Base-by-base conservation (phyloP, 2,797 vertebrate genomes). In the Mareca penelope region DNA sequence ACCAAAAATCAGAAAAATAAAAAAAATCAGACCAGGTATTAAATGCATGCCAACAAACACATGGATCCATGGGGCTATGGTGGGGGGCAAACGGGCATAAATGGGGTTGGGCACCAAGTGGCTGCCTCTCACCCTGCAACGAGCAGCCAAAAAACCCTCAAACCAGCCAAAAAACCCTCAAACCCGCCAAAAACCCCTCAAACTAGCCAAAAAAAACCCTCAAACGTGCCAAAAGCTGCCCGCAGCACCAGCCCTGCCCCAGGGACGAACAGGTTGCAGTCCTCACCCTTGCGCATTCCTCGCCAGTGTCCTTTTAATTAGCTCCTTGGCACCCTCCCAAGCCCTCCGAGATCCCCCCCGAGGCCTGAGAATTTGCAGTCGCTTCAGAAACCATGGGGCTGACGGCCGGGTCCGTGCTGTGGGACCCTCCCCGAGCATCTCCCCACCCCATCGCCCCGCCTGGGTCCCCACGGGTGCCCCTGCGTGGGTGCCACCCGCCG, bases 351-450 rank as follows among this genome's bases (percentile, higher is more conserved):
- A 60, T n/a, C 56, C 33, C n/a, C n/a, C 28, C 19, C 35, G 26
- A 35, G 46, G 7, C 68, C 81, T 9, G 48, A 67, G 48, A 73
- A 67, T 80, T 64, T n/a, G 1, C 64, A 9, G 5, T 18, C 2
- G 0, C 71, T 37, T 37, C 55, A 19, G 12, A 44, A 57, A 59
- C 2, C 5, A 1, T 28, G 0, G 2, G 22, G 26, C 50, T 22
- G 4, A 77, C 18, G n/a, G 69, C 76, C 1, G 4, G 6, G 44
- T 37, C 33, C 19, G 10, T 1, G 1, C 21, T 0, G 1, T 1
- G 12, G 28, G 16, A 11, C 7, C 1, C 0, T 19, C 70, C 53
- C 79, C 3, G 6, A 48, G 50, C 33, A 48, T n/a, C 69, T 31
- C 28, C 2, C 69, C 12, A 37, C 15, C 59, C 44, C 46, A 5